A percentile compares a stretch with the other conserved stretches of the same genome.
Conservation (phyloP, 2,888 invertebrate species). For the Amblyjoppa fuscipennis region DNA sequence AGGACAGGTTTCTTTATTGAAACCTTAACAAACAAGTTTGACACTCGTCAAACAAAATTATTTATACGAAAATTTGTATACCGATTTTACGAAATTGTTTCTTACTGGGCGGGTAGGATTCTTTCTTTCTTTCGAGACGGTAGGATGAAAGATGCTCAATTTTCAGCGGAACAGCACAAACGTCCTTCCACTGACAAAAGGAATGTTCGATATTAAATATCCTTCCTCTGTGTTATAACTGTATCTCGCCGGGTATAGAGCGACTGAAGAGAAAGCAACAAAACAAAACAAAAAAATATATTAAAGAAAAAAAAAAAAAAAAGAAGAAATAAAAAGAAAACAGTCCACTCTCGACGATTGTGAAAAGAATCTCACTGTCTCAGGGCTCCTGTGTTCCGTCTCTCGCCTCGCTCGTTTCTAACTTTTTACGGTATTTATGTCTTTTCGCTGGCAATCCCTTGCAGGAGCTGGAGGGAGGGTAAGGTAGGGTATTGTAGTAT, state of each 20-base stretch:
- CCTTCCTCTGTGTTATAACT: background rate
- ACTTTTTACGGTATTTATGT: conserved; percentile 46
- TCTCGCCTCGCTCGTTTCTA: conserved; percentile 31
- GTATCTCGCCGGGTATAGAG: conserved; percentile 22
- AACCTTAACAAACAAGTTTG: too few species aligned
- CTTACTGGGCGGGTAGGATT: too few species aligned
- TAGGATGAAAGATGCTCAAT: conserved; percentile 9
- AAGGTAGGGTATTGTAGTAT: conserved; percentile 18
- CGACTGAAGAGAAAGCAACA: background rate
- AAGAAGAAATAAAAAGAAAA: conserved; percentile 42
- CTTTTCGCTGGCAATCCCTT: conserved; percentile 28
- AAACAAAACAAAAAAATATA: too few species aligned
- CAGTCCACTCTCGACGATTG: conserved; percentile 47
- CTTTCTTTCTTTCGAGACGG: too few species aligned
- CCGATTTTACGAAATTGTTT: too few species aligned
- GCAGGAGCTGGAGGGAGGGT: background rate
- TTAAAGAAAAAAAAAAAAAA: too few species aligned
- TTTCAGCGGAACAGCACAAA: background rate
- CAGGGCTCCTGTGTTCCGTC: conserved; percentile 33
- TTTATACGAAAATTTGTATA: too few species aligned
- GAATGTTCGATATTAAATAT: conserved; percentile 5
- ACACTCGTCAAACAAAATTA: too few species aligned
- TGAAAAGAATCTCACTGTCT: conserved; percentile 62
- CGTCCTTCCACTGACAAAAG: background rate
- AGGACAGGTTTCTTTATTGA: too few species aligned